Conservation (phyloP, 2,797 vertebrate species). For the Acrocephalus scirpaceus region DNA sequence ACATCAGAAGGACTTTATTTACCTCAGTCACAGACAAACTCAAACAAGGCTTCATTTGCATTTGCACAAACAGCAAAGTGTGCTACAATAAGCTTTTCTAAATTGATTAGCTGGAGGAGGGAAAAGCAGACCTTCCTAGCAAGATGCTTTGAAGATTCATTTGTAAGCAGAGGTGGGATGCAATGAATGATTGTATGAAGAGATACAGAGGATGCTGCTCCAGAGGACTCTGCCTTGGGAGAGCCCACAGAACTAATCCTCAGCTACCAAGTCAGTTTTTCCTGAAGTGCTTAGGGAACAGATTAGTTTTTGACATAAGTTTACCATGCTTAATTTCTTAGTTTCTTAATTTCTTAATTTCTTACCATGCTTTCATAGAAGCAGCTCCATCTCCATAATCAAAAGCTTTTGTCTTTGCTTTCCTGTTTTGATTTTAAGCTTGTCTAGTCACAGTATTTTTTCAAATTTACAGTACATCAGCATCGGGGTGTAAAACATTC, state of each 20-base stretch:
- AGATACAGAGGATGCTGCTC: rapidly evolving
- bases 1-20: not conserved
- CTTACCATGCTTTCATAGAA: not conserved
- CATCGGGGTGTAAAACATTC: not conserved
- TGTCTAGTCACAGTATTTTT: not conserved
- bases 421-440: constrained; percentile 10
- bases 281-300: not conserved
- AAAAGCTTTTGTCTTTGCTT: constrained; percentile 4
- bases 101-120: not conserved
- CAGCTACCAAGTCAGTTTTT: not conserved
- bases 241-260: not conserved
- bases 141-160: not conserved
- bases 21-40: not conserved
- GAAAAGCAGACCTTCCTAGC: not conserved
- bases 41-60: not conserved
- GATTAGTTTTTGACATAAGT: not conserved
- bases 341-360: too few relatives aligned
- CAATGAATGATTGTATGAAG: rapidly evolving
- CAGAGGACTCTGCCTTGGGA: rapidly evolving
- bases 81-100: not conserved
- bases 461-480: not conserved
- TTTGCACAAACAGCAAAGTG: not conserved
- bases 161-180: not conserved
- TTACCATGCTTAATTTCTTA: not conserved
- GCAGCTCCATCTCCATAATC: not conserved